A percentile compares a stretch with the other conserved stretches of the same genome.
Conservation (phyloP, 2,888 invertebrate genomes). For the Copidosoma aretas region DNA sequence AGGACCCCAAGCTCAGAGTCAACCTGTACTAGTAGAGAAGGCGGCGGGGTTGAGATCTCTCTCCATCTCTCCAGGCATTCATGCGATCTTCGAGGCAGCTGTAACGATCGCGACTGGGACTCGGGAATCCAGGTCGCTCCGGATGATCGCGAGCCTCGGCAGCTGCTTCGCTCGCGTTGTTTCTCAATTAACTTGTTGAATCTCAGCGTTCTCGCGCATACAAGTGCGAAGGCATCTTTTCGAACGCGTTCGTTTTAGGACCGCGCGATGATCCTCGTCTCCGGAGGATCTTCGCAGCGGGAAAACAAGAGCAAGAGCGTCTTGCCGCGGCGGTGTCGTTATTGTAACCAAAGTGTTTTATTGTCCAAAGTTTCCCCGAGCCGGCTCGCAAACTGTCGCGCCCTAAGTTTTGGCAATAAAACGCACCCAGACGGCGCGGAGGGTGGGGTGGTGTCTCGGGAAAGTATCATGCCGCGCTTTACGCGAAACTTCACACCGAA, state of each 20-base stretch:
- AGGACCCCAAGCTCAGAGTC: too few species aligned
- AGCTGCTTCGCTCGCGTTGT: not conserved
- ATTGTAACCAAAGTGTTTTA: constrained; percentile 25
- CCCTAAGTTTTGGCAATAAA: constrained; percentile 22
- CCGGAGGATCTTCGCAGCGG: too few species aligned
- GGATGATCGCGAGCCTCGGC: too few species aligned
- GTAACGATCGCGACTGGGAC: not conserved
- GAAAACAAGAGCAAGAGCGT: not conserved
- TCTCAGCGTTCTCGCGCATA: not conserved
- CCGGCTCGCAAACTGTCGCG: not conserved
- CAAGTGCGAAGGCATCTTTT: not conserved
- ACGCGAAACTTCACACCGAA: constrained; percentile 14
- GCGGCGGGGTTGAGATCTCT: too few species aligned
- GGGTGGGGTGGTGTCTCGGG: not conserved
- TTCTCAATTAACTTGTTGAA: constrained; percentile 4
- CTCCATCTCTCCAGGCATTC: too few species aligned
- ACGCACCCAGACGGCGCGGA: constrained; percentile 4
- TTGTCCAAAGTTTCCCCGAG: constrained; percentile 8
- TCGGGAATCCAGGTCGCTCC: not conserved
- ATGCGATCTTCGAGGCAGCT: not conserved
- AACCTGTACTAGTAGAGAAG: too few species aligned
- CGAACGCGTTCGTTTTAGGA: not conserved
- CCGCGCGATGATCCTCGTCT: too few species aligned
- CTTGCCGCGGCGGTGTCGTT: constrained; percentile 15
- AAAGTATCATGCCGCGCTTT: constrained; percentile 3